phyloP scores from a whole-genome alignment of 2,113 vertebrate genomes.

The Poeciliopsis turrubarensis region DNA sequence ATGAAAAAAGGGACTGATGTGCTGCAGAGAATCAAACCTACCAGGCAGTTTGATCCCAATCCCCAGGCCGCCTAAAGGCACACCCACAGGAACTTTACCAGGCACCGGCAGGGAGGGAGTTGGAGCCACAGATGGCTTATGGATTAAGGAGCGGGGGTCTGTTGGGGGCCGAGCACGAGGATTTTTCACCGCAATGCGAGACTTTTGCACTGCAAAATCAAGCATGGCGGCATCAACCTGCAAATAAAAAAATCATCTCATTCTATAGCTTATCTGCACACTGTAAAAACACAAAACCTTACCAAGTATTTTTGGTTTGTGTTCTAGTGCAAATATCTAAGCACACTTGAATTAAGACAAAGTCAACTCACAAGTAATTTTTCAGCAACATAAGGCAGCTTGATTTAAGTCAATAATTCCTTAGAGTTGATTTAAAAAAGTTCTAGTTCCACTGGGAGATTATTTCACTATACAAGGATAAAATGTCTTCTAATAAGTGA shows the following conservation, averaged over 20 bases:
- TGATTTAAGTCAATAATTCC: too few relatives aligned
- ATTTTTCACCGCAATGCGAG: slow-evolving; percentile 77
- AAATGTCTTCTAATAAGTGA: too few relatives aligned
- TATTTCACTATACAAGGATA: too few relatives aligned
- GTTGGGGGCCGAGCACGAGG: slow-evolving; percentile 70
- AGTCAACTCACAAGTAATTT: too few relatives aligned
- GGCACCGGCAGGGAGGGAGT: slow-evolving; percentile 23
- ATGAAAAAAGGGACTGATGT: not conserved
- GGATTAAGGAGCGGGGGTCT: slow-evolving; percentile 73
- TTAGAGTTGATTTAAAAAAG: too few relatives aligned
- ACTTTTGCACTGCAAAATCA: slow-evolving; percentile 75
- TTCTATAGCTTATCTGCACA: not conserved
- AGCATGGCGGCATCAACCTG: slow-evolving; percentile 52
- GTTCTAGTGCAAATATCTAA: too few relatives aligned
- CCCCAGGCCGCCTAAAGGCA: slow-evolving; percentile 59
- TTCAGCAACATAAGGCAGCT: too few relatives aligned
- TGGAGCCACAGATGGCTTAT: slow-evolving; percentile 70
- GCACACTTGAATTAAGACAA: too few relatives aligned
- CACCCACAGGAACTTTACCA: slow-evolving; percentile 23
- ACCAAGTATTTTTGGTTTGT: too few relatives aligned
- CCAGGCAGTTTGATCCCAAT: slow-evolving; percentile 80
- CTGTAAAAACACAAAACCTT: too few relatives aligned
- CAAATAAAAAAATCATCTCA: slow-evolving; percentile 4
- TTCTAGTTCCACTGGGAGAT: too few relatives aligned
- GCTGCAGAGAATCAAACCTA: slow-evolving; percentile 29